Evolutionary conservation across 2,113 vertebrate species (phyloP), one percentile per base, ranked within the genome.

Genomic region (Hemibagrus wyckioides): DNA sequence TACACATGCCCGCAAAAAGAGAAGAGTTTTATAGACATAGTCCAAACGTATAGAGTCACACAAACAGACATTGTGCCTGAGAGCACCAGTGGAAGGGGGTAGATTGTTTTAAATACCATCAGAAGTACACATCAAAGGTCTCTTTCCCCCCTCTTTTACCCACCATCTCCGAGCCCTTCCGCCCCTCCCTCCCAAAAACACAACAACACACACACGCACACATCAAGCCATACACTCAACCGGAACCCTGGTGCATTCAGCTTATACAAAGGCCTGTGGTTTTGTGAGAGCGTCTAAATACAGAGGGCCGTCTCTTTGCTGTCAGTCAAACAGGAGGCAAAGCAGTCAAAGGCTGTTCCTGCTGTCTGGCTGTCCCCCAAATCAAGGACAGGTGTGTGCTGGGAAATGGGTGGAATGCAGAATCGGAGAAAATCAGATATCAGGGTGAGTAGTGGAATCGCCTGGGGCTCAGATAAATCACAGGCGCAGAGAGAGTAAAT

Each of bases 261-360:
- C 17, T 6, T 85, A 90, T 88, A 93, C 92, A 94, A 93, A 93
- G 92, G 88, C 52, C 89, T 87, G 83, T 87, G 86, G 90, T 90
- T n/a, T 87, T 92, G 83, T 86, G 88, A 87, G 82, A 84, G 57
- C 6, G 88, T 91, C 93, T 94, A 93, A 94, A 94, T 94, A 94
- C 94, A 93, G 94, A 92, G 91, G 86, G 85, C 87, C 89, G 92
- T 93, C 92, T 93, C 92, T 93, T 90, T 80, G 86, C 91, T 91
- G 92, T 94, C 93, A 92, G 87, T 94, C 93, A 93, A 90, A 93
- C 77, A 85, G 90, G 56, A 85, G 28, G 56, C 44, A 41, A 41
- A 67, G 73, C 92, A 93, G 80, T 48, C 44, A 83, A 65, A 82
- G 67, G 61, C 76, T 59, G 11, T 80, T 61, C 77, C 61, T 63